Evolutionary conservation across 2,113 vertebrate genomes (phyloP), one percentile per base, ranked within the genome.

Genomic region (Crotalus helleri): DNA sequence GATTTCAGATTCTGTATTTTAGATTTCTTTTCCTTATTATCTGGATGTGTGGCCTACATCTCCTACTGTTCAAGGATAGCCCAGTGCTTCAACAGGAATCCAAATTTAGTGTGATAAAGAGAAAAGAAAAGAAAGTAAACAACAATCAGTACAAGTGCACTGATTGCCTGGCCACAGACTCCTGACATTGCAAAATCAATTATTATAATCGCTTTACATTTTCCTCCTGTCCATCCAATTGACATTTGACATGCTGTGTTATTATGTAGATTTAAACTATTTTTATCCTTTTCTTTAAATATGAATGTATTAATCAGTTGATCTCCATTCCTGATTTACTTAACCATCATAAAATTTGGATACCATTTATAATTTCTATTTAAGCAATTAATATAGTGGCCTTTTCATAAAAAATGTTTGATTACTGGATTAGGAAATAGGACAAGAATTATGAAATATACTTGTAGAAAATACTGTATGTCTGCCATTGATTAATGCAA

Each of bases 271-370:
- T 51, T 49, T 87, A 51, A 51, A 51, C 24, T 26, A 51, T 49
- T 87, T 87, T 53, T 87, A 51, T 29, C 46, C 46, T 87, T 11
- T 29, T 51, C 26, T 86, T 51, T 53, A 24, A 74, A 74, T 74
- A 33, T 33, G 64, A 74, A 74, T 33, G 64, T n/a, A 74, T 33
- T 33, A 74, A 74, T 33, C 64, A 74, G 33, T 15, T 33, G 15
- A n/a, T 96, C 94, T 93, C 92, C 93, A 91, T 54, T 94, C 91
- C 4, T 23, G 1, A 0, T 94, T 96, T 93, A 46, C 92, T 93
- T 94, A 92, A 61, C 91, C 91, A 33, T 85, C 64, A 93, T 94
- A 94, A 95, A 94, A 92, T 95, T 92, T 88, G 64, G n/a, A 74
- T 74, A 87, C 59, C 39, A 51, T 64, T 51, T 90, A 51, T 46